Percentiles rank a stretch among this genome's conserved stretches.
Evolutionary conservation across 2,113 vertebrate species (phyloP).

Genomic region (Gobius niger): DNA sequence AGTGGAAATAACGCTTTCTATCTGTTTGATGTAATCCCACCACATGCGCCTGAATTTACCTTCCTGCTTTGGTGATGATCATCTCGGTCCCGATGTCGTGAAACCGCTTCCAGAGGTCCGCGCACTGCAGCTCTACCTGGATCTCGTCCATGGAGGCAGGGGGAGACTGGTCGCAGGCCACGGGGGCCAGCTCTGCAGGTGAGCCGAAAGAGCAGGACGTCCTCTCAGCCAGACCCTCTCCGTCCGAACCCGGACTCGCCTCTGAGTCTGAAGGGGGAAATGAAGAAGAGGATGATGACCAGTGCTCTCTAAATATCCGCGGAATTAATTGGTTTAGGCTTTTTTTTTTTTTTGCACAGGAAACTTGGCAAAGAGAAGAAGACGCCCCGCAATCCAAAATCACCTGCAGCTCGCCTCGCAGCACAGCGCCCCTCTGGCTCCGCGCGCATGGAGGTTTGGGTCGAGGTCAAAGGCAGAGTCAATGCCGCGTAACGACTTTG

Average conservation of each 20-base stretch:
- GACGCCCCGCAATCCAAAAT: constrained; percentile 39
- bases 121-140: constrained; percentile 97
- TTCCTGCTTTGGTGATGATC: constrained; percentile 99
- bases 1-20: too few species aligned
- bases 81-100: constrained; percentile 99
- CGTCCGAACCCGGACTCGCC: constrained; percentile 93
- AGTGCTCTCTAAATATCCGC: constrained; percentile 27
- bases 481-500: constrained; percentile 50
- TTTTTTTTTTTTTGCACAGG: constrained; percentile 56
- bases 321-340: constrained; percentile 20
- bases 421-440: constrained; percentile 19
- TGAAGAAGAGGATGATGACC: constrained; percentile 45
- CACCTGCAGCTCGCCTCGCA: constrained; percentile 53
- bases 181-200: constrained; percentile 82
- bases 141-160: constrained; percentile 96
- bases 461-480: constrained; percentile 44
- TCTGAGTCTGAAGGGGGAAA: constrained; percentile 86
- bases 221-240: constrained; percentile 88
- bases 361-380: constrained; percentile 44
- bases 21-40: not conserved
- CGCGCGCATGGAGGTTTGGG: constrained; percentile 32
- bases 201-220: constrained; percentile 92
- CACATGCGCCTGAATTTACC: constrained; percentile 71
- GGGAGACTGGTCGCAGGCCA: constrained; percentile 71
- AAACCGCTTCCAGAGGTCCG: constrained; percentile 98